Evolutionary conservation across 2,113 vertebrate genomes (phyloP), one percentile per base, ranked within the genome.

Genomic region (Notothenia rossii): DNA sequence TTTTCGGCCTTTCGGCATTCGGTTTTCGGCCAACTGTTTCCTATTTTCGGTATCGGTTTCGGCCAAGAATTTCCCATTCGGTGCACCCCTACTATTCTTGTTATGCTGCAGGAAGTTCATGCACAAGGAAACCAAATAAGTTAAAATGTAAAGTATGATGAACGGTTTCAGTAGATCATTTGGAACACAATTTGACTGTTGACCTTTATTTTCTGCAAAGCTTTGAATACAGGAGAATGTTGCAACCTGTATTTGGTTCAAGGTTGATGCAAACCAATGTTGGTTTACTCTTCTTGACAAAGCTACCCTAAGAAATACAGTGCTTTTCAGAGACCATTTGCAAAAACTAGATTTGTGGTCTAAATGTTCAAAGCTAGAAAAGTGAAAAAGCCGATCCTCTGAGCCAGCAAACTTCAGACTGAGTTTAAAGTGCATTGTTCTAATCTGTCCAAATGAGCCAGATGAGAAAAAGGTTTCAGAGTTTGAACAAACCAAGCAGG

Each of bases 381-480:
- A 17, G 51, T 66, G 11, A 48, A 17, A 65, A 25, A 63, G 63
- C 45, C 65, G 67, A 15, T 67, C 66, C 70, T 64, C 29, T 65
- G 10, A 63, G 62, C 56, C 59, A 62, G 77, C 75, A 81, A 75
- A 75, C 78, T 76, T 72, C 46, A 72, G 80, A 46, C 81, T 64
- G 14, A 79, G 51, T 72, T 86, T 48, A 72, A 77, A 83, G 33
- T 72, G 62, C 70, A 55, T 71, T 59, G 56, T 65, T 75, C 61
- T 88, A 73, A 85, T 88, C 66, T 51, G 59, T 45, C 66, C 75
- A 86, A 85, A 89, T 87, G 48, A 77, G 46, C 36, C 67, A 56
- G 58, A 82, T 56, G 51, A 87, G 66, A 74, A 82, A 77, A 67
- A 54, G 20, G 68, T 75, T 82, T 49, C 68, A 72, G 51, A 70